phyloP scores from a whole-genome alignment of 2,888 invertebrate species.

The Tinea trinotella region DNA sequence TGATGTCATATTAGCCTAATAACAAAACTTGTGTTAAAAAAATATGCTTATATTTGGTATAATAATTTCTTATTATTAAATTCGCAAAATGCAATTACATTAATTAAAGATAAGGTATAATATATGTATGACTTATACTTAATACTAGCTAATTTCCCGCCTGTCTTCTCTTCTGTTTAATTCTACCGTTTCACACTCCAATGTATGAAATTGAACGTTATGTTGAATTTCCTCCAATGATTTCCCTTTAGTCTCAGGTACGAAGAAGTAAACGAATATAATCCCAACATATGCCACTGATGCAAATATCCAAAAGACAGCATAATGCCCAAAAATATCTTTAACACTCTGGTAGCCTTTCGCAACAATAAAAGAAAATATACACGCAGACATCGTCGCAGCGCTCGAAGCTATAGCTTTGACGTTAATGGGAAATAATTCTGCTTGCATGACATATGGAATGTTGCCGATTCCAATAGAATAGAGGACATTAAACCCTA shows the following conservation, averaged over 20 bases:
- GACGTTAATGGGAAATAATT: slow-evolving; percentile 75
- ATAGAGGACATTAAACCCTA: slow-evolving; percentile 72
- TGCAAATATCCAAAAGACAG: slow-evolving; percentile 73
- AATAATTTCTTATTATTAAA: too few relatives aligned
- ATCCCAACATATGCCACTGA: slow-evolving; percentile 67
- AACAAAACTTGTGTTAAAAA: too few relatives aligned
- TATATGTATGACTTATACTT: too few relatives aligned
- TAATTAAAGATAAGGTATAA: too few relatives aligned
- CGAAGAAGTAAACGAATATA: slow-evolving; percentile 67
- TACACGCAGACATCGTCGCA: slow-evolving; percentile 69
- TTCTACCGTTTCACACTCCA: slow-evolving; percentile 21
- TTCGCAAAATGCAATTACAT: too few relatives aligned
- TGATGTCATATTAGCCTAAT: too few relatives aligned
- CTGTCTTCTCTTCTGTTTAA: background rate
- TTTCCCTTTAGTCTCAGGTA: slow-evolving; percentile 77
- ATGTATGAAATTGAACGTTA: slow-evolving; percentile 49
- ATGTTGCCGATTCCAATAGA: slow-evolving; percentile 74
- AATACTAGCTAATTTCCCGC: background rate
- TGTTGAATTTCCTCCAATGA: slow-evolving; percentile 74
- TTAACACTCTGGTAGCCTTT: slow-evolving; percentile 73
- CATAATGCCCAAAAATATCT: slow-evolving; percentile 68
- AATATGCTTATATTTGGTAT: too few relatives aligned
- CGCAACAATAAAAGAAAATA: slow-evolving; percentile 70
- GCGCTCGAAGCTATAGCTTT: slow-evolving; percentile 73
- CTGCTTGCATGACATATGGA: slow-evolving; percentile 75